Evolutionary conservation across 2,113 vertebrate species (phyloP).

Genomic region (Crotalus helleri): DNA sequence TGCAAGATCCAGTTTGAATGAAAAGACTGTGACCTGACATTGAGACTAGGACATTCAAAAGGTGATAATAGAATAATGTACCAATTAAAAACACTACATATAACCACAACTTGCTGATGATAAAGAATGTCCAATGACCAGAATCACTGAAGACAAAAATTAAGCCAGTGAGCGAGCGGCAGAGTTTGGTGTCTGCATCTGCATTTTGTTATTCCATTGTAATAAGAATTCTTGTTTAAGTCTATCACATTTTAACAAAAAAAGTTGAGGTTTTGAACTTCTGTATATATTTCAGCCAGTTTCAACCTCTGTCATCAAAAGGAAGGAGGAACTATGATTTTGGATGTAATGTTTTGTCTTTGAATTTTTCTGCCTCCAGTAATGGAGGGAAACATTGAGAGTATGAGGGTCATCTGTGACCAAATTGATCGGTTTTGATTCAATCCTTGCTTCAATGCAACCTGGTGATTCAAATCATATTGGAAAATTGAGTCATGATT

Average conservation of each 20-base stretch:
- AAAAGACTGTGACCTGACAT: background rate
- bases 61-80: background rate
- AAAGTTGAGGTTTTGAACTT: background rate
- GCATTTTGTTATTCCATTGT: background rate
- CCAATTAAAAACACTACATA: background rate
- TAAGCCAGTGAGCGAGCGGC: background rate
- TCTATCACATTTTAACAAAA: background rate
- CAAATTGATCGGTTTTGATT: background rate
- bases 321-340: background rate
- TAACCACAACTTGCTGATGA: background rate
- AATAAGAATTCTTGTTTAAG: background rate
- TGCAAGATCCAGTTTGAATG: background rate
- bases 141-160: background rate
- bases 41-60: background rate
- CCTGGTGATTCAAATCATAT: background rate
- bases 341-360: background rate
- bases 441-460: background rate
- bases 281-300: background rate
- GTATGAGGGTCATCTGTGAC: background rate
- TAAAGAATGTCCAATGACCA: background rate
- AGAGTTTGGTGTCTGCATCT: no score
- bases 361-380: background rate
- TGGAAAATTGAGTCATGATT: no score
- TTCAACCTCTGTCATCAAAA: background rate
- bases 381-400: background rate